Evolutionary conservation across 2,113 vertebrate genomes (phyloP), one percentile per base, ranked within the genome.

Genomic region (Tachycineta bicolor): DNA sequence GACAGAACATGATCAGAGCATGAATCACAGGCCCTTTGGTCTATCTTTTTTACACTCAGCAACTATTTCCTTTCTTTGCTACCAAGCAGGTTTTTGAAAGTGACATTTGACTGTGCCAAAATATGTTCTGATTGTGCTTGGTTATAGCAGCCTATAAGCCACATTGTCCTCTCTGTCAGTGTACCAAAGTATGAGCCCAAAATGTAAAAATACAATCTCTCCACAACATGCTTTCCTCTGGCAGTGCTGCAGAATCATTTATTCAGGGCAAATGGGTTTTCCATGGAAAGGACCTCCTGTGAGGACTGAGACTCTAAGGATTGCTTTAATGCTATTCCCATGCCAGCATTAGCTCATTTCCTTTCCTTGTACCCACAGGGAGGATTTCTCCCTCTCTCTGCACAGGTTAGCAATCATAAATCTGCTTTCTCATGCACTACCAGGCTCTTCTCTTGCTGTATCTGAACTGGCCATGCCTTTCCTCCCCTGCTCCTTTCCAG

Each of bases 61-160:
- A 93, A 77, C 93, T 82, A 83, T 93, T 90, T 80, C 83, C 34
- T 95, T 73, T 86, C 83, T 90, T 89, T 68, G 88, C 62, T 60
- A 77, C 47, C 75, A 81, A 67, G 67, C 58, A 88, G 90, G 83
- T 70, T 93, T 91, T 55, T 39, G 59, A 74, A 87, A 79, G 47
- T 59, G 85, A 73, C 82, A 67, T 95, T 92, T 93, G 73, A 64
- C 83, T 74, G 68, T 70, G 87, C 75, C 85, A 80, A 63, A 82
- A 79, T 34, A 52, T 8, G 20, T 62, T 76, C 87, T 59, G 59
- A 96, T 77, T 90, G 73, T 77, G 80, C 73, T 89, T 47, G 43
- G 65, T 41, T 88, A 46, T 39, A 65, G 31, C 78, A 69, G 67
- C 22, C 59, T 65, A 29, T 47, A 88, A 89, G 43, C 67, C 39